Evolutionary conservation across 2,888 invertebrate species (phyloP), one percentile per base, ranked within the genome.

Genomic region (Apomyelois bistriatella): DNA sequence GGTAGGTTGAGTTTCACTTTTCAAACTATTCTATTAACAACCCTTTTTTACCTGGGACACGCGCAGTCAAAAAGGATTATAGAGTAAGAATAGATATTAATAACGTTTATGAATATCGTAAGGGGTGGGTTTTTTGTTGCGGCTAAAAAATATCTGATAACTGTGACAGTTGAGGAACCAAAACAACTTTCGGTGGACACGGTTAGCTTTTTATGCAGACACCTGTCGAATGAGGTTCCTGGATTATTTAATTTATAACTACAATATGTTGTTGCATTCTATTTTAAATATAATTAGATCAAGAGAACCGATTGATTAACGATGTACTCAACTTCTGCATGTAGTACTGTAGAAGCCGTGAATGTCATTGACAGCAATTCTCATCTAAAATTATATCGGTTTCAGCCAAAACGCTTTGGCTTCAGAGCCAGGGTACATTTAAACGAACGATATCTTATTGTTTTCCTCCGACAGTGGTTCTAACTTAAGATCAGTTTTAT

Each of bases 81-180:
- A 55, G 54, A 56, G 57, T 53, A 59, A 58, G 57, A 68, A 67
- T 64, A 66, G 70, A 68, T 67, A 70, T 68, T 67, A 68, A 67
- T 67, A 69, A 65, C 56, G 67, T 64, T 68, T 74, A 74, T 71
- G 66, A 76, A 73, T 70, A 75, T 66, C 54, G 60, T 64, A 60
- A 59, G 57, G 61, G 62, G 58, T 58, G 37, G 60, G 61, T 79
- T 76, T 52, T 80, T 81, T 80, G 63, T 68, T 56, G 48, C 30
- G 50, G 53, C 55, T 60, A 80, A 84, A 80, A 84, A 82, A 79
- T 74, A 76, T 71, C 72, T 70, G 82, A 85, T 80, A 82, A 64
- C 67, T 79, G 79, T 75, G 85, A 86, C 88, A 85, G 87, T 86
- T 82, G 85, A 83, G 71, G 74, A 66, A 70, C 64, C 68, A 66